A percentile compares a stretch with the other conserved stretches of the same genome.
Evolutionary conservation across 2,888 invertebrate genomes (phyloP).

Genomic region (Allacma fusca): DNA sequence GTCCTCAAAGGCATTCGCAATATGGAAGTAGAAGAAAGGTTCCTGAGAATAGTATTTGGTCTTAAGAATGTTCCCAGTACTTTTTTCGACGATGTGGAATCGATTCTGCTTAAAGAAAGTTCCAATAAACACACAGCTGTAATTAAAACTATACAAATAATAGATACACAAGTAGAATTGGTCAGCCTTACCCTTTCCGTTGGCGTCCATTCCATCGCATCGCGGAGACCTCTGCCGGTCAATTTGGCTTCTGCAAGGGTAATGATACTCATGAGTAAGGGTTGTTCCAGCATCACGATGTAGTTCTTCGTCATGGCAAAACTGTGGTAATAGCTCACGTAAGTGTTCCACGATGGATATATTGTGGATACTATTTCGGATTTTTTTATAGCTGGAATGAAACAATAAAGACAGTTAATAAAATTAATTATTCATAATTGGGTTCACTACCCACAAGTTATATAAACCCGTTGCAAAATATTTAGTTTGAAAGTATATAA

Average conservation of each 20-base stretch:
- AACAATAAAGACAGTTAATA: slow-evolving; percentile 12
- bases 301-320: slow-evolving; percentile 69
- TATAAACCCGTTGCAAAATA: no score
- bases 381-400: slow-evolving; percentile 61
- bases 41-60: slow-evolving; percentile 64
- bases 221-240: slow-evolving; percentile 64
- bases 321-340: slow-evolving; percentile 67
- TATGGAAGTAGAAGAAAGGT: slow-evolving; percentile 68
- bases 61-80: slow-evolving; percentile 64
- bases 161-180: no score
- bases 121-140: no score
- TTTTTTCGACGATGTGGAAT: slow-evolving; percentile 65
- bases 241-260: slow-evolving; percentile 64
- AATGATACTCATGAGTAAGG: slow-evolving; percentile 65
- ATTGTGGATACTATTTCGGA: slow-evolving; percentile 63
- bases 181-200: slow-evolving; percentile 64
- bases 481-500: no score
- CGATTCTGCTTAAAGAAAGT: slow-evolving; percentile 62
- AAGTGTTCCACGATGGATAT: slow-evolving; percentile 64
- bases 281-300: slow-evolving; percentile 66
- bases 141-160: no score
- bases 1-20: slow-evolving; percentile 68
- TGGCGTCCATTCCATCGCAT: slow-evolving; percentile 66
- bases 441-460: no score
- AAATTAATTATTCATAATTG: no score